A percentile compares a stretch with the other conserved stretches of the same genome.
Evolutionary conservation across 2,797 vertebrate species (phyloP).

Genomic region (Clamator glandarius): DNA sequence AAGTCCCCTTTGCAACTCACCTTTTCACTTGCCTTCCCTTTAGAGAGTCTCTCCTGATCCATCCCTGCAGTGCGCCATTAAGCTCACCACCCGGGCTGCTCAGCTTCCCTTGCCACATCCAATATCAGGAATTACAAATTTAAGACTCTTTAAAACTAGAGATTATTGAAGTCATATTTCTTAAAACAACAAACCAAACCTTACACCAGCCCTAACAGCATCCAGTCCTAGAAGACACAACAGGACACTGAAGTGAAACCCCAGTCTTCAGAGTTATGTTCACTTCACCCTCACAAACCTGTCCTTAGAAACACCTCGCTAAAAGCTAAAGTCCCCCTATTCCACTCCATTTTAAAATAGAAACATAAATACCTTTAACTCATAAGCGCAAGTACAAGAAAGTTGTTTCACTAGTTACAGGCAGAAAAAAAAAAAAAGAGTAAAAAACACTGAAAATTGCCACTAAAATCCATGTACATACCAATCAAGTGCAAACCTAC

Average conservation of each 20-base stretch:
- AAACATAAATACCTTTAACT: neutral
- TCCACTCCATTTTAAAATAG: neutral
- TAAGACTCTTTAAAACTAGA: neutral
- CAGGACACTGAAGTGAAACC: neutral
- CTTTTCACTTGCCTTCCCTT: neutral
- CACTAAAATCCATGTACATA: neutral
- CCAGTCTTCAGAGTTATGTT: neutral
- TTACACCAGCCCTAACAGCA: neutral
- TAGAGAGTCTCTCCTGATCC: neutral
- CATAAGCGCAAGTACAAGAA: accelerated
- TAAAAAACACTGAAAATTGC: neutral
- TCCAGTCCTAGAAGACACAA: neutral
- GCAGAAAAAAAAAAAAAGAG: neutral
- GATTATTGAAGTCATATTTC: neutral
- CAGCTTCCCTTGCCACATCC: neutral
- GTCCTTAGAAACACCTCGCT: neutral
- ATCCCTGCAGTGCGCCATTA: accelerated
- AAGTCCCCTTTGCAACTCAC: neutral
- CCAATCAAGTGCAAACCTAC: neutral
- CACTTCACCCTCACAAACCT: neutral
- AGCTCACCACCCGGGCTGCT: neutral
- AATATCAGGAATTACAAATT: neutral
- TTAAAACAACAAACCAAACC: neutral
- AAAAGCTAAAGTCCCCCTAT: neutral
- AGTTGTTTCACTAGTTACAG: neutral